Evolutionary conservation across 1,140 invertebrate species (phyloP), one percentile per base, ranked within the genome.

Genomic region (Tetramorium alpestre): DNA sequence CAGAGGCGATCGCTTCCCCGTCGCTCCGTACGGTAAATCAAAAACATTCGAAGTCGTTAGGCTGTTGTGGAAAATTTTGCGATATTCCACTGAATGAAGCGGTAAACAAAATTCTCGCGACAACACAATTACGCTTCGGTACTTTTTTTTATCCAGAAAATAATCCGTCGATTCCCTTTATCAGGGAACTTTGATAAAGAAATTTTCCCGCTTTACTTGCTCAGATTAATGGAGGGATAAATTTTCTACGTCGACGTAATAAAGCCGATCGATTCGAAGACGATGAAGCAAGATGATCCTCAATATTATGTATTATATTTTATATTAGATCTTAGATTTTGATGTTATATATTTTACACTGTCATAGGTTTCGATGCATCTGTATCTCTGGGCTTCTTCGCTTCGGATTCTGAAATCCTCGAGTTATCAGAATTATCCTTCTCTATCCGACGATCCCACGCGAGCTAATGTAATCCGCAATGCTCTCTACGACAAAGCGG

Each of bases 401-500:
- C 0, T 13, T 16, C 18, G 8, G 3, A 44, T 25, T 1, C 6
- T 11, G 1, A 1, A 82, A 38, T 7, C n/a, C 22, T 72, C 5
- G 18, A 22, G 8, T 65, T 67, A 6, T 47, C 13, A 4, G 7
- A 60, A 60, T 41, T 58, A 60, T 85, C 25, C 1, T 18, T 65
- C 3, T 13, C 3, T 33, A 41, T 77, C 38, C 16, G 6, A 3
- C 22, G 22, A 28, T 49, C 0, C 4, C 16, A 86, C 49, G 58
- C 10, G 18, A 56, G 13, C 33, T 49, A 13, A 49, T 38, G n/a
- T 28, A 49, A 69, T 51, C 38, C 49, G 38, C n/a, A 58, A 60
- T 60, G 58, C 49, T 49, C 56, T 54, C 81, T 80, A 80, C 4
- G 33, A 49, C 65, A 60, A 90, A 89, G 87, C 64, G 89, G 88